Percentiles rank a stretch among this genome's conserved stretches.
Evolutionary conservation across 1,140 invertebrate genomes (phyloP).

Genomic region (Drosophila mojavensis): DNA sequence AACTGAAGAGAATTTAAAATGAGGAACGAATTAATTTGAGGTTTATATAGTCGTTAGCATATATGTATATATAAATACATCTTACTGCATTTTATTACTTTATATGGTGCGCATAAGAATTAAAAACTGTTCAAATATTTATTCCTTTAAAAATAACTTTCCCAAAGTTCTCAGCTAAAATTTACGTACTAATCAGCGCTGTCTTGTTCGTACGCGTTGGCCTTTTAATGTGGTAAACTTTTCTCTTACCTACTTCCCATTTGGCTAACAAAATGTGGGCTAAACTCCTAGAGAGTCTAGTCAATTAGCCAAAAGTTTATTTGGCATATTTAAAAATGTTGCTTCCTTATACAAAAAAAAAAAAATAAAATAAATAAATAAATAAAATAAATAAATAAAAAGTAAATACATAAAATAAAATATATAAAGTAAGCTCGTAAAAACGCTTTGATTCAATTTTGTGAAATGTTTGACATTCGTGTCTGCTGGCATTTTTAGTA

Average conservation of each 20-base stretch:
- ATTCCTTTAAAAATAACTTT: background rate
- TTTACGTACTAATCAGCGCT: background rate
- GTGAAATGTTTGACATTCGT: slow-evolving; percentile 26
- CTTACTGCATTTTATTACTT: too few relatives aligned
- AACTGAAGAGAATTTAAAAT: too few relatives aligned
- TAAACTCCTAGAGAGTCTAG: slow-evolving; percentile 11
- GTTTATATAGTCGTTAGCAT: too few relatives aligned
- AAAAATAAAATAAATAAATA: too few relatives aligned
- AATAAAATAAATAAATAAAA: too few relatives aligned
- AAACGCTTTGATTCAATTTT: slow-evolving; percentile 55
- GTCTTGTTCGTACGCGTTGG: background rate
- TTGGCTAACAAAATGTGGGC: slow-evolving; percentile 19
- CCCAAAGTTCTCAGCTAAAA: background rate
- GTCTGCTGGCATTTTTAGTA: slow-evolving; percentile 20
- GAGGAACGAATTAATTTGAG: background rate
- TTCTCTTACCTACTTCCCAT: background rate
- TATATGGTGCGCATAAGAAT: too few relatives aligned
- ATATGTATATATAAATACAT: too few relatives aligned
- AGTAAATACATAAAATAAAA: too few relatives aligned
- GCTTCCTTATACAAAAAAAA: too few relatives aligned
- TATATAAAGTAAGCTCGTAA: slow-evolving; percentile 1
- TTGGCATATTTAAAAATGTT: slow-evolving; percentile 1
- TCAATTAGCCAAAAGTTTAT: slow-evolving; percentile 28
- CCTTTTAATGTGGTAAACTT: background rate
- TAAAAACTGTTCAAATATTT: too few relatives aligned